Evolutionary conservation across 2,113 vertebrate species (phyloP).

Genomic region (Bujurquina vittata): DNA sequence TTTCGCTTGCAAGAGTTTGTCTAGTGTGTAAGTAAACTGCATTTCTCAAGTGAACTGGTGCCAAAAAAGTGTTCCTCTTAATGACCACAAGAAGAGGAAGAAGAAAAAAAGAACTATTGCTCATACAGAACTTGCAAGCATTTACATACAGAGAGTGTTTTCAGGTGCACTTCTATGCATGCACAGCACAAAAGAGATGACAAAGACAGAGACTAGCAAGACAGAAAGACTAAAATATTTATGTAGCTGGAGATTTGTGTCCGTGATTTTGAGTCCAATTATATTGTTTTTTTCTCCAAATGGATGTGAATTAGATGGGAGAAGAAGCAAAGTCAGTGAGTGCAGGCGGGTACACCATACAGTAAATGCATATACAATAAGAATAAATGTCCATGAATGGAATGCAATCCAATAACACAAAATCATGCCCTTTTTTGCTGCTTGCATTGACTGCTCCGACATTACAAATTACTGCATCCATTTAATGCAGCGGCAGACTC

Average conservation of each 20-base stretch:
- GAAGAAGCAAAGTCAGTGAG: constrained; percentile 16
- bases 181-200: constrained; percentile 16
- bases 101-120: not conserved
- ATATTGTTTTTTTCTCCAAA: constrained; percentile 53
- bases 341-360: constrained; percentile 11
- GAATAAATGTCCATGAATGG: constrained; percentile 11
- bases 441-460: constrained; percentile 42
- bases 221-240: constrained; percentile 70
- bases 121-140: not conserved
- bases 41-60: constrained; percentile 44
- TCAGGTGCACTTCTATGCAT: constrained; percentile 12
- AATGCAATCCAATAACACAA: constrained; percentile 13
- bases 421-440: constrained; percentile 24
- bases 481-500: constrained; percentile 62
- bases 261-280: constrained; percentile 72
- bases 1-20: constrained; percentile 4
- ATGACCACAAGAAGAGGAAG: constrained; percentile 2
- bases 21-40: constrained; percentile 34
- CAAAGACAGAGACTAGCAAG: constrained; percentile 36
- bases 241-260: constrained; percentile 68
- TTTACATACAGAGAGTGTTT: not conserved
- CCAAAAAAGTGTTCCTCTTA: constrained; percentile 45
- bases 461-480: constrained; percentile 50
- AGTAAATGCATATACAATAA: not conserved
- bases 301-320: constrained; percentile 45